Base-by-base conservation (phyloP, 2,888 invertebrate genomes). In the Margaritifera margaritifera region DNA sequence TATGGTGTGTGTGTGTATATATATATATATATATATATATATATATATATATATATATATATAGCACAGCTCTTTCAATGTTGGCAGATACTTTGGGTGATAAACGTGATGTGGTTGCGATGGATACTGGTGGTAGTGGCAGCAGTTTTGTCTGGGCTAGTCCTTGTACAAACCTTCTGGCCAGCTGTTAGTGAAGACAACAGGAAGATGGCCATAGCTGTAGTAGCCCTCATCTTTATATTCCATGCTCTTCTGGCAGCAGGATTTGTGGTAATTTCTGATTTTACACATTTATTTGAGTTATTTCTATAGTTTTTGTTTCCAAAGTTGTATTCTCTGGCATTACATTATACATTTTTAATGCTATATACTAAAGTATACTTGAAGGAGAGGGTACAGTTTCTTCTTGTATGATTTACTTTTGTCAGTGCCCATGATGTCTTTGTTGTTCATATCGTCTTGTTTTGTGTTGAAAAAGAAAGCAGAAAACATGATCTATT, bases 111-210 rank as follows among this genome's bases (percentile, higher is more conserved):
- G 27, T 93, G 94, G 92, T 91, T 98, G 51, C 97, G 97, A 86
- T 98, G 98, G 98, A 86, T 94, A 8, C 92, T 98, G 62, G 95
- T 96, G 0, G 90, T 95, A 54, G 91, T 94, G 80, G 96, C 95
- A 0, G 94, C 96, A 0, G 90, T 94, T 52, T 91, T 97, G 50
- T 97, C 97, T 0, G 87, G 87, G 11, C 93, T 93, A 25, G 97
- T 97, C 3, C 92, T 99, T 20, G 92, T 97, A 27, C 92, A 94
- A 72, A 94, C 96, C 72, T 91, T 98, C 18, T 92, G 95, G 87
- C 96, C 97, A 0, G 94, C 95, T 0, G 91, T 93, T 68, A 86
- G 88, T 77, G 91, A 92, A 84, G 92, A 91, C 72, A 83, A 88
- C 71, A 88, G 89, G 78, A 84, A 89, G 84, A 90, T 93, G 81